Evolutionary conservation across 2,888 invertebrate species (phyloP).

Genomic region (Pristionchus japonicus): DNA sequence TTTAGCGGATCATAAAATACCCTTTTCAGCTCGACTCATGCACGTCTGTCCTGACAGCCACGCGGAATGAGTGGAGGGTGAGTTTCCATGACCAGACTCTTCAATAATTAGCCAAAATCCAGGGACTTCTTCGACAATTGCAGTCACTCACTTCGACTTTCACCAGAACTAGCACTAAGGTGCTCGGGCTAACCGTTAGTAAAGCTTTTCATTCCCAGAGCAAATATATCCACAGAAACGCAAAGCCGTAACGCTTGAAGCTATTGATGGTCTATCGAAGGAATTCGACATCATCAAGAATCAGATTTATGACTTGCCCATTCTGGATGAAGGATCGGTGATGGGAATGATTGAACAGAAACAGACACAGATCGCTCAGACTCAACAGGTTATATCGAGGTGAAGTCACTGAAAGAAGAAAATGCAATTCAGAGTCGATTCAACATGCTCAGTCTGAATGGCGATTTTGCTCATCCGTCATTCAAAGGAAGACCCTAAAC

Average conservation of each 20-base stretch:
- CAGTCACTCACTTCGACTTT: too few species aligned
- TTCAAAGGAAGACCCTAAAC: not conserved
- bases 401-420: too few species aligned
- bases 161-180: too few species aligned
- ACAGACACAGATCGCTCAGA: not conserved
- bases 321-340: not conserved
- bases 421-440: not conserved
- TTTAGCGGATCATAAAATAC: not conserved
- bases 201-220: too few species aligned
- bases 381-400: not conserved
- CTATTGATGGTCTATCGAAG: not conserved
- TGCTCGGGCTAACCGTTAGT: too few species aligned
- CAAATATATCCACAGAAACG: not conserved
- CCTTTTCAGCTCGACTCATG: not conserved
- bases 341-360: not conserved
- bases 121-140: too few species aligned
- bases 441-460: not conserved
- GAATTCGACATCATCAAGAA: not conserved
- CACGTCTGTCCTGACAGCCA: not conserved
- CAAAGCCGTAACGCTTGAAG: not conserved
- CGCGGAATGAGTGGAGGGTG: not conserved
- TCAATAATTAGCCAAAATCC: too few species aligned
- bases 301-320: not conserved
- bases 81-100: too few species aligned
- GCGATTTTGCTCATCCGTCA: not conserved